Base-by-base conservation (phyloP, 35 echinoderm and acorn worm species). In the Amphiura filiformis region DNA sequence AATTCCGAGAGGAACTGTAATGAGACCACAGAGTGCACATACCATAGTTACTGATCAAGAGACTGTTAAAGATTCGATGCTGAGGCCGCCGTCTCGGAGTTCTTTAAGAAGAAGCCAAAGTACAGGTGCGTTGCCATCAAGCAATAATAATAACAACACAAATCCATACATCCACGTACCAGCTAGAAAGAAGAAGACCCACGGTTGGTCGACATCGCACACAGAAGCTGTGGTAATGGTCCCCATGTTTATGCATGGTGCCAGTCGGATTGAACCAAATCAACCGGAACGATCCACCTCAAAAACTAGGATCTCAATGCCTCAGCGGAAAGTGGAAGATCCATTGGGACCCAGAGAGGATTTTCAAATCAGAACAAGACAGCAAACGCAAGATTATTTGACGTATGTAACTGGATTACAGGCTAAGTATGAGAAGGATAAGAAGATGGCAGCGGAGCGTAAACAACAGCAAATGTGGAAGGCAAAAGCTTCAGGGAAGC, bases 221-320 rank as follows among this genome's bases (percentile, higher is more conserved):
- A 99, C 96, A 0, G 93, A 94, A 42, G 77, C 90, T 15, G 81
- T 99, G 20, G 56, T 85, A 1, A 78, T 81, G 26, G 49, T 88
- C 13, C 96, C 96, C 13, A 94, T 99, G 96, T 89, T 95, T 80
- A 99, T 99, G 84, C 81, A 89, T 33, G 86, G 94, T 20, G 44
- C 34, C 0, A 87, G 93, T 11, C 75, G 39, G 11, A 82, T 75
- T 9, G 90, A 87, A 82, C 65, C 85, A 0, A 39, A 20, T 31
- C 47, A 75, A 56, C 23, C 52, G 32, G 12, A 35, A 35, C 35
- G 56, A 84, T 40, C 28, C 37, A 13, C n/a, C 56, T 36, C 38
- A 65, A 23, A 79, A 80, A 56, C 57, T 31, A 31, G 39, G 79
- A 42, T 76, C 28, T 40, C 9, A 15, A 33, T 39, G 35, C 84